phyloP scores from a whole-genome alignment of 2,797 vertebrate species.

The Podarcis lilfordi region DNA sequence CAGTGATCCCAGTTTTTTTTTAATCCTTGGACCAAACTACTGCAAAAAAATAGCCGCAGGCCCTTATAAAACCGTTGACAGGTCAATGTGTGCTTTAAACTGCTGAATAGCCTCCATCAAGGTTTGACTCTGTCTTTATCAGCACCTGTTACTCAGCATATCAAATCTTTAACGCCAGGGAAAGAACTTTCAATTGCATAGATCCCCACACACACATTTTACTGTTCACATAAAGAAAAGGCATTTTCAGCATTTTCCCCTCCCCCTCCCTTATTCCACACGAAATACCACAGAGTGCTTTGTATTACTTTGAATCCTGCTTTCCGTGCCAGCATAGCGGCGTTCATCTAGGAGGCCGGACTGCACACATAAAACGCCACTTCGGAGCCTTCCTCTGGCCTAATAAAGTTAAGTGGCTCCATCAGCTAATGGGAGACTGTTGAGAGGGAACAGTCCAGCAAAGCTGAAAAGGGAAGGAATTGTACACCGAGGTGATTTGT shows the following conservation, averaged over 20 bases:
- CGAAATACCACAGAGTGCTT: conserved; percentile 13
- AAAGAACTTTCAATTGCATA: conserved; percentile 46
- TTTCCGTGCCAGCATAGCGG: conserved; percentile 35
- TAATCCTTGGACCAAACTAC: background rate
- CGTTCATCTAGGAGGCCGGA: background rate
- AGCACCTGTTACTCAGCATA: conserved; percentile 33
- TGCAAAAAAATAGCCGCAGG: conserved; percentile 11
- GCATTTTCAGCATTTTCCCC: conserved; percentile 34
- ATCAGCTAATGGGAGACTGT: conserved; percentile 17
- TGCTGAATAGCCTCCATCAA: conserved; percentile 42
- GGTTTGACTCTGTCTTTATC: conserved; percentile 57
- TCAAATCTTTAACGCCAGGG: conserved; percentile 32
- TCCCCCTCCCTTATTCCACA: background rate
- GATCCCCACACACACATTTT: conserved; percentile 34
- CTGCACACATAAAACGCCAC: background rate
- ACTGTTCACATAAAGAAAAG: conserved; percentile 52
- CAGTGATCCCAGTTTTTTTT: background rate
- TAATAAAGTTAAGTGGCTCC: background rate
- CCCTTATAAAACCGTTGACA: conserved; percentile 16
- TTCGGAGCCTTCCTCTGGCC: background rate
- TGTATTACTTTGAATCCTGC: conserved; percentile 32
- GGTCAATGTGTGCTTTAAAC: conserved; percentile 27
- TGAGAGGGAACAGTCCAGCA: background rate
- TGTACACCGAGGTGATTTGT: background rate
- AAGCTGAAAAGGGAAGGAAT: background rate